Conservation (phyloP, 2,797 vertebrate species). For the Botia kubotai region DNA sequence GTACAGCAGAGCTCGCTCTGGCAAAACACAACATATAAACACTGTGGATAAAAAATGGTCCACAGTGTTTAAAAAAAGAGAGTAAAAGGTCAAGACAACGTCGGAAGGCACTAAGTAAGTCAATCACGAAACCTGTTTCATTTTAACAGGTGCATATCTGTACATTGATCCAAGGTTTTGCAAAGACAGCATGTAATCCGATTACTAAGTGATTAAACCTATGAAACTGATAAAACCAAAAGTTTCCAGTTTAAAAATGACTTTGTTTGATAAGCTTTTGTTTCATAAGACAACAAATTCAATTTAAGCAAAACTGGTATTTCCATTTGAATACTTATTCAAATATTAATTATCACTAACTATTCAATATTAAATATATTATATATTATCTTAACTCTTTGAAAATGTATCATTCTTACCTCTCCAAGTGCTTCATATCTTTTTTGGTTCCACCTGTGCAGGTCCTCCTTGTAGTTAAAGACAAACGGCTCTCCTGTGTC, state of each 20-base stretch:
- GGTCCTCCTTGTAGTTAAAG: constrained; percentile 94
- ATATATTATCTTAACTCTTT: too few relatives aligned
- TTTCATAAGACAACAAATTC: too few relatives aligned
- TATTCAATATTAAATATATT: not conserved
- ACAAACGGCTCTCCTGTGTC: constrained; percentile 92
- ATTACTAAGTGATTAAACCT: constrained; percentile 61
- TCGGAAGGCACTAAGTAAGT: not conserved
- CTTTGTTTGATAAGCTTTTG: not conserved
- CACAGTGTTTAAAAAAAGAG: not conserved
- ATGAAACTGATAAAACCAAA: constrained; percentile 58
- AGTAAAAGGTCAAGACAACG: not conserved
- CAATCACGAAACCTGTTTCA: constrained; percentile 5
- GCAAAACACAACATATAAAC: constrained; percentile 21
- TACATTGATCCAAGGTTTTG: constrained; percentile 42
- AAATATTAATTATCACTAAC: too few relatives aligned
- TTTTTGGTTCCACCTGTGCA: constrained; percentile 98
- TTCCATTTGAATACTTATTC: too few relatives aligned
- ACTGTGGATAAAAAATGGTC: not conserved
- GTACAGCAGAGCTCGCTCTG: constrained; percentile 31
- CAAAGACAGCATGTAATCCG: constrained; percentile 53
- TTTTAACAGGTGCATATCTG: constrained; percentile 34
- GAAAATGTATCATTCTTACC: constrained; percentile 73
- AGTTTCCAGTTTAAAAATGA: not conserved
- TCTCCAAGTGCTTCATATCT: constrained; percentile 97
- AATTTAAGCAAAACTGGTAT: too few relatives aligned